phyloP scores from a whole-genome alignment of 2,113 vertebrate genomes.

The Heliornis fulica region DNA sequence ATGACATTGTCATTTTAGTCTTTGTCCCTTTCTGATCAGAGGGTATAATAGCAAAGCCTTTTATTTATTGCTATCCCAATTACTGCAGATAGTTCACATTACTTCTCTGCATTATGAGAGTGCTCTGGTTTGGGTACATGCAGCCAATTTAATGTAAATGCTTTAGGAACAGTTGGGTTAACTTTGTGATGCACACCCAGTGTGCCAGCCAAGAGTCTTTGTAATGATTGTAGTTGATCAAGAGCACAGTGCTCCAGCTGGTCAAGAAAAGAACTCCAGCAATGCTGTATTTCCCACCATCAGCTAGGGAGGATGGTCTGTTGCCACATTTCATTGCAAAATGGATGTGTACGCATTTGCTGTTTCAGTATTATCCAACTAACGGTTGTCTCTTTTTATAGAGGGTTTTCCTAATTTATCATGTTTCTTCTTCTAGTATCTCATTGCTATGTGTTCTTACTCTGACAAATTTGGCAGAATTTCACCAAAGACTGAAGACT shows the following conservation, averaged over 20 bases:
- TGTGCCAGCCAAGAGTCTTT: background rate
- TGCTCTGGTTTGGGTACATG: background rate
- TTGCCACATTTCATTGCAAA: background rate
- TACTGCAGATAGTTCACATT: background rate
- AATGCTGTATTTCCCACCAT: background rate
- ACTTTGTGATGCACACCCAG: background rate
- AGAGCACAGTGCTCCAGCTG: background rate
- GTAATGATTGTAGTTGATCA: background rate
- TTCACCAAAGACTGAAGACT: background rate
- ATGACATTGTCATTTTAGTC: background rate
- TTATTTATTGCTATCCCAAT: background rate
- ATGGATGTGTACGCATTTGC: background rate
- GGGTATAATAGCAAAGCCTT: background rate
- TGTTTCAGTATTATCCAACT: background rate
- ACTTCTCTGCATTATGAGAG: background rate
- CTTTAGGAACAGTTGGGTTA: background rate
- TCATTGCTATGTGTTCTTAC: background rate
- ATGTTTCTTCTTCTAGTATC: background rate
- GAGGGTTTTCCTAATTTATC: background rate
- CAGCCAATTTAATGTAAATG: background rate
- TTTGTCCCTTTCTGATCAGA: background rate
- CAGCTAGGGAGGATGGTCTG: rapidly evolving
- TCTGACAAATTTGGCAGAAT: background rate
- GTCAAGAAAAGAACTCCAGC: background rate
- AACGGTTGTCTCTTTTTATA: background rate